These are phyloP conservation scores for Nephotettix cincticeps DNA, from an alignment of 1,140 invertebrate species.

Conservation along the genomic window DNA sequence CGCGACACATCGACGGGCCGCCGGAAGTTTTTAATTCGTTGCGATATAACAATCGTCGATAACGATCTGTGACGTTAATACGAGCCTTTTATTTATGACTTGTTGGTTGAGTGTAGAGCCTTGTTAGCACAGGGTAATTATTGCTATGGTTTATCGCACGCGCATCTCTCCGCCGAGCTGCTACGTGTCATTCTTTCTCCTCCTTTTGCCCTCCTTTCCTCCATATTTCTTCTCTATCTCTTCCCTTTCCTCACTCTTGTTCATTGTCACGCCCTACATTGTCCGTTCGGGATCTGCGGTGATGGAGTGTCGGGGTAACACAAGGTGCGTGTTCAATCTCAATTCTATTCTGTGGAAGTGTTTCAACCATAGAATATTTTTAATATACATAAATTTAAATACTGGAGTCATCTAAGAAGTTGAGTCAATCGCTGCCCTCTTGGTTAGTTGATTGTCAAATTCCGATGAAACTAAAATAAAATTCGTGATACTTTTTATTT, in stretches of 20 bases:
- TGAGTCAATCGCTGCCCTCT: no score
- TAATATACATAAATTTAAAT: no score
- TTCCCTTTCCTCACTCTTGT: background rate
- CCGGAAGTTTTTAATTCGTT: slow-evolving; percentile 17
- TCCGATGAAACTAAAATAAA: no score
- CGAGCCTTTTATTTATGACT: slow-evolving; percentile 13
- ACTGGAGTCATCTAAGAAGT: no score
- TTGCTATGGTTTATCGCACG: slow-evolving; percentile 21
- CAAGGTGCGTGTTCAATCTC: no score
- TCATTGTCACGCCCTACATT: no score
- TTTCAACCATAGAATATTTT: no score
- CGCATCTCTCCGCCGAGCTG: slow-evolving; percentile 1
- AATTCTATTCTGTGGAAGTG: no score
- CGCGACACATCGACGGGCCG: background rate
- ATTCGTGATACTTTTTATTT: no score
- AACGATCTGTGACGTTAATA: slow-evolving; percentile 14
- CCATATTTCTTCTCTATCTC: slow-evolving; percentile 16
- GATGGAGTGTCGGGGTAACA: no score
- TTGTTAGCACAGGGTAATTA: slow-evolving; percentile 17
- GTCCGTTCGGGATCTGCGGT: no score
- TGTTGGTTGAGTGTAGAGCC: slow-evolving; percentile 12
- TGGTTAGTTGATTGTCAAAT: no score
- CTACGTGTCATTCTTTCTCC: background rate
- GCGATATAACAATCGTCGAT: slow-evolving; percentile 15
- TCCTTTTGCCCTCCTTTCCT: background rate